These are phyloP conservation scores for Drosophila willistoni DNA, from an alignment of 1,140 invertebrate species.

Conservation along the genomic window DNA sequence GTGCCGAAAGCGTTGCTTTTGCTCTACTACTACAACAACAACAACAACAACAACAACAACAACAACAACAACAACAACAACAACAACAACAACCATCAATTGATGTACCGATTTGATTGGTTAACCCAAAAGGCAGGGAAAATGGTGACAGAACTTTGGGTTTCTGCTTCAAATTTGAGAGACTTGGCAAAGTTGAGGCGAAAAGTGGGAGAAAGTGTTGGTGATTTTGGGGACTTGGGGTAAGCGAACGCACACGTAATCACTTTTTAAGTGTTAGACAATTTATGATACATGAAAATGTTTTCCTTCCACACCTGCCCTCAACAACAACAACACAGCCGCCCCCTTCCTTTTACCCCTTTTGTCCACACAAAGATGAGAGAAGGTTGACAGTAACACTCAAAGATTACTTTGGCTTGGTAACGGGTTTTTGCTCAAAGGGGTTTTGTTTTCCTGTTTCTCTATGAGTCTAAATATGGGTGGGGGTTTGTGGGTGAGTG, in stretches of 20 bases:
- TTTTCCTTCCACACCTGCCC: constrained; percentile 44
- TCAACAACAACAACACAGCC: constrained; percentile 21
- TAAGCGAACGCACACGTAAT: constrained; percentile 70
- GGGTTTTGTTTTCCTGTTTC: constrained; percentile 41
- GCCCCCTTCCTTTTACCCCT: not conserved
- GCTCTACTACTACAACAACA: not conserved
- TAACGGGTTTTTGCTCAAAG: constrained; percentile 58
- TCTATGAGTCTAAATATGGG: not conserved
- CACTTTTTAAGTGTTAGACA: constrained; percentile 81
- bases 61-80: no score
- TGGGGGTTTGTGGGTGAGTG: not conserved
- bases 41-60: no score
- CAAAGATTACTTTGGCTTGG: constrained; percentile 65
- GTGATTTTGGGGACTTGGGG: not conserved
- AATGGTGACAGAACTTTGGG: not conserved
- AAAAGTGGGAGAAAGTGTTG: constrained; percentile 15
- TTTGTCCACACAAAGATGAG: not conserved
- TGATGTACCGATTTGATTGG: constrained; percentile 69
- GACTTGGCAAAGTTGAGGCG: not conserved
- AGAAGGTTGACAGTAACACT: constrained; percentile 60
- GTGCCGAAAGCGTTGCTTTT: constrained; percentile 39
- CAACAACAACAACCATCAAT: constrained; percentile 53
- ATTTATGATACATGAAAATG: constrained; percentile 82
- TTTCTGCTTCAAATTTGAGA: not conserved
- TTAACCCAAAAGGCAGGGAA: constrained; percentile 17